Evolutionary conservation across 2,113 vertebrate species (phyloP), one percentile per base, ranked within the genome.

Genomic region (Bufo gargarizans): DNA sequence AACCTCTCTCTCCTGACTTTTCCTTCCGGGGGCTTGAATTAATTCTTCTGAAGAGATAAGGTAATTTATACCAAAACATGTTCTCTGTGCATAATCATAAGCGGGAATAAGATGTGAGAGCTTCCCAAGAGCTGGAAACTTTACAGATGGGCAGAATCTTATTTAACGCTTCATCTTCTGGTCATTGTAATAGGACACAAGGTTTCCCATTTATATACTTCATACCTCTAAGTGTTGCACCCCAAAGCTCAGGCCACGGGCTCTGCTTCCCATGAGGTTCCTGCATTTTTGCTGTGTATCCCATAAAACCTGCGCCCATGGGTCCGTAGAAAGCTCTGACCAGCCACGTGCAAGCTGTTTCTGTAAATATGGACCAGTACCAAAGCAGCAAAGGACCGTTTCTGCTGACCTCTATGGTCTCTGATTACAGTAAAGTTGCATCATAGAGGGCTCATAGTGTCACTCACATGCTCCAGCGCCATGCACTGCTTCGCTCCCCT

Each of bases 51-150:
- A 47, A 61, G 89, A 74, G 90, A 71, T 53, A 90, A 76, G 90
- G 86, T 77, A 90, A 86, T 91, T 71, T 87, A 79, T 90, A 90
- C 84, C 69, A 89, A 90, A 85, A 84, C 22, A 72, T 0, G 0
- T 17, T 53, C 49, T 77, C 86, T 86, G 61, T 86, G 61, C n/a
- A 49, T 59, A 89, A 91, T 89, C 49, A 72, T 67, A 65, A 0
- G 33, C 81, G 20, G 77, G 72, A 78, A 50, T 89, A 71, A 77
- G 90, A 33, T 43, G 87, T 47, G 84, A 49, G 49, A 86, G 63
- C 55, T 50, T 49, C 84, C n/a, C 55, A 63, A 65, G 61, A 86
- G 56, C 20, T 77, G 82, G 45, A 65, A 59, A n/a, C 45, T n/a
- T 86, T 59, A 33, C 45, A 59, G 74, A 33, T 14, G 69, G 20